Evolutionary conservation across 2,888 invertebrate genomes (phyloP), one percentile per base, ranked within the genome.

Genomic region (Leptopilina myrica): DNA sequence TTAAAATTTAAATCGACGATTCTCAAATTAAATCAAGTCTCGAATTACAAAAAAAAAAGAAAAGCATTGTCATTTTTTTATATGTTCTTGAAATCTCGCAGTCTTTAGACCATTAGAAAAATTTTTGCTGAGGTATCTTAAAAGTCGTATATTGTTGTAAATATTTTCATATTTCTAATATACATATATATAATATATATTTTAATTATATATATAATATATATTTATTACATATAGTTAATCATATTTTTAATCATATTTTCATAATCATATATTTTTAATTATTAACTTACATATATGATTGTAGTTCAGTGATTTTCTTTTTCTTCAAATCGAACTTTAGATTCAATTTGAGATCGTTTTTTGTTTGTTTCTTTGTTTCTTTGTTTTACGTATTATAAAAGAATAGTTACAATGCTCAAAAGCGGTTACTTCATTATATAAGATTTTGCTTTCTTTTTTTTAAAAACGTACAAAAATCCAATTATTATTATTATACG

Each of bases 381-480:
- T 49, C 11, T 49, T 49, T 49, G 43, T 49, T 33, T 33, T 49
- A 49, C 12, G 49, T 12, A 49, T 49, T 49, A 73, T 33, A 73
- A 56, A 73, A 56, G 53, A 73, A 73, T 56, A 73, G 40, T 73
- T 73, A 40, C 15, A 67, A n/a, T 76, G 59, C 65, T 67, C 75
- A 81, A 73, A 43, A 49, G 65, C 78, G 66, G 64, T 81, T 77
- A 73, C 33, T 76, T 69, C 26, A 43, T 73, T 6, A 46, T 56
- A 40, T 69, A 69, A 14, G 59, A 73, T 65, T 77, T 33, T 33
- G 33, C 5, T 33, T 33, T 33, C n/a, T 26, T 33, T 33, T 33
- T 33, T 82, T 79, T 76, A 83, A 80, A 84, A 83, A 84, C 77
- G 80, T 87, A 88, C 81, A 88, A 87, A 86, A 85, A 80, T 84